Evolutionary conservation across 2,797 vertebrate genomes (phyloP), one percentile per base, ranked within the genome.

Genomic region (Kryptolebias ocellatus): DNA sequence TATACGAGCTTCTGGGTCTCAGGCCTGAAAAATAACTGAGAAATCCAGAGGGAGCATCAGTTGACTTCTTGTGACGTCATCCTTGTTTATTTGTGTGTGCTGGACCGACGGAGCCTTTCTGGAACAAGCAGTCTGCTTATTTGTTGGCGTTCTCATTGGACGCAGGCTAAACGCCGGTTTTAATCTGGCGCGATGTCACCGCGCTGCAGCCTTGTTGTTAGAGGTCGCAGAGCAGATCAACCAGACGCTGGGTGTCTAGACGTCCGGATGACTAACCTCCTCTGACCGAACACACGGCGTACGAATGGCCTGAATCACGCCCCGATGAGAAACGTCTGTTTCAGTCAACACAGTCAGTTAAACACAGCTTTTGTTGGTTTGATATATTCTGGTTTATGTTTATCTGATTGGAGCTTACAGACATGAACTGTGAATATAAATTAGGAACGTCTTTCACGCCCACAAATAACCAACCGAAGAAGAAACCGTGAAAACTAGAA

Each of bases 191-290:
- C 16, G 9, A 2, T 34, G 31, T 42, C 62, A 60, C 27, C 17
- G 52, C 9, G 53, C 27, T 49, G 59, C 44, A n/a, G 65, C 50
- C 47, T 62, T 54, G 18, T 73, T 67, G 60, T 46, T 68, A 20
- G n/a, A 67, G 52, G 63, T 29, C 52, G 9, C 28, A 49, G 8
- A 20, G 60, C 4, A 2, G 45, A 60, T 72, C 47, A 49, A 37
- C 37, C 64, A 60, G 69, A 62, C 50, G 15, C 17, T n/a, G 29
- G 55, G 42, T 9, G 82, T 86, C 78, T 79, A 78, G 64, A 81
- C 77, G 50, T 17, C 47, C 9, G 60, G 47, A 37, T 47, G 10
- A 42, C 39, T 42, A 42, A 42, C 11, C 39, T 34, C 50, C 37
- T 72, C 53, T 79, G 72, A 62, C 59, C 11, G 53, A 64, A 51